Conservation (phyloP, 2,797 vertebrate species). For the Hydrolagus colliei region DNA sequence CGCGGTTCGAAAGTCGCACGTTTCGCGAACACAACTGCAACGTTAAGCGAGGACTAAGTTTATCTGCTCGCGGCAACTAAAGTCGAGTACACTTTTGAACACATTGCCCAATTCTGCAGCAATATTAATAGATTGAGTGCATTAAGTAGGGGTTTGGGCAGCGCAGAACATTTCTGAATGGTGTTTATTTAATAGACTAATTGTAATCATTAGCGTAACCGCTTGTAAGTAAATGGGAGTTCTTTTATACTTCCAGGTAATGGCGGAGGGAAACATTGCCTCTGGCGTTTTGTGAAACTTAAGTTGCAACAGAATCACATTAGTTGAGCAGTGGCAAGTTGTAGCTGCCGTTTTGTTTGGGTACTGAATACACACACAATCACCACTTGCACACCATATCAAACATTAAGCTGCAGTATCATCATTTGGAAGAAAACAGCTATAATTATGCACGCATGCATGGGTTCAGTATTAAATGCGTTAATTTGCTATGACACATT, state of each 20-base stretch:
- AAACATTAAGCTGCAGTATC: conserved; percentile 66
- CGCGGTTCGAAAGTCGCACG: too few species aligned
- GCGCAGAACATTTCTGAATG: conserved; percentile 25
- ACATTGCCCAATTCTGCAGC: conserved; percentile 3
- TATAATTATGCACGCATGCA: conserved; percentile 84
- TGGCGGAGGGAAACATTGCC: conserved; percentile 24
- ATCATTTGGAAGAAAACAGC: conserved; percentile 70
- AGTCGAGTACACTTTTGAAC: background rate
- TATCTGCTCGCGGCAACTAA: background rate
- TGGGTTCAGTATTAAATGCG: conserved; percentile 81
- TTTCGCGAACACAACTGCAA: too few species aligned
- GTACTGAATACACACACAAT: conserved; percentile 50
- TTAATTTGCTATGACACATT: conserved; percentile 87
- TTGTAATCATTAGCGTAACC: conserved; percentile 27
- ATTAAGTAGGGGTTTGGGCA: conserved; percentile 1
- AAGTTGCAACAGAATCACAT: conserved; percentile 17
- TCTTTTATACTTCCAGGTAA: conserved; percentile 20
- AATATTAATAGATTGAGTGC: conserved; percentile 10
- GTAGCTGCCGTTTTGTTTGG: conserved; percentile 21
- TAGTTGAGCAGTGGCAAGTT: conserved; percentile 28
- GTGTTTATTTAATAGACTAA: conserved; percentile 28
- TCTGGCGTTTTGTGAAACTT: conserved; percentile 23
- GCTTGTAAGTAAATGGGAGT: conserved; percentile 23
- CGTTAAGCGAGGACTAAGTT: too few species aligned
- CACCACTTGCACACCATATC: conserved; percentile 73